Conservation (phyloP, 2,888 invertebrate genomes). For the Parnassius orleans region DNA sequence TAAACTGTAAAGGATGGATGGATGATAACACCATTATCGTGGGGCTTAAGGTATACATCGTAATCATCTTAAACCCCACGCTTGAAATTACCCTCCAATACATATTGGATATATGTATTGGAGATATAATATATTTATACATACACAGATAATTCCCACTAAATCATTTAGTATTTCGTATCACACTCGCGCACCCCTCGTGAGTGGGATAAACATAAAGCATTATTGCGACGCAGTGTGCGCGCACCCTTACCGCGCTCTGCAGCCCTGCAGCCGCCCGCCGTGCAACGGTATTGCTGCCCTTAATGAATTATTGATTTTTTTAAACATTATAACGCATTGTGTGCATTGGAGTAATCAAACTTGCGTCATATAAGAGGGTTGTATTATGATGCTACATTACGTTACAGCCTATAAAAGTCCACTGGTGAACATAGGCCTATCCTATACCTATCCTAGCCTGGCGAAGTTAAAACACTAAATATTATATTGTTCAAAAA, state of each 20-base stretch:
- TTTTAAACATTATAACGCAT: slow-evolving; percentile 8
- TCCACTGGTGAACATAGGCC: too few species aligned
- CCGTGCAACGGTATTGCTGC: slow-evolving; percentile 23
- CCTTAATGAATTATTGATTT: slow-evolving; percentile 43
- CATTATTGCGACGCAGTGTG: slow-evolving; percentile 1
- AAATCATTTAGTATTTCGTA: slow-evolving; percentile 2
- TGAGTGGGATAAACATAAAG: slow-evolving; percentile 7
- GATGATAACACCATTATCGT: too few species aligned
- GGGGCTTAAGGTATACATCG: too few species aligned
- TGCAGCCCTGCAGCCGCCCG: background rate
- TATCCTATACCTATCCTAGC: too few species aligned
- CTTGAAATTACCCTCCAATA: background rate
- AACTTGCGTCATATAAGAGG: background rate
- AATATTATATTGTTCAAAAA: too few species aligned
- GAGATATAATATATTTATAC: too few species aligned
- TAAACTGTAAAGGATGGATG: too few species aligned
- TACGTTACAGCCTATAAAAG: too few species aligned
- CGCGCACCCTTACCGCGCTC: slow-evolving; percentile 26
- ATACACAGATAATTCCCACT: background rate
- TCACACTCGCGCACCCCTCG: background rate
- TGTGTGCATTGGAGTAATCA: background rate
- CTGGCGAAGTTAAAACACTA: too few species aligned
- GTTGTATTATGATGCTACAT: too few species aligned
- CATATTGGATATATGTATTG: background rate
- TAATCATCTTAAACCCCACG: too few species aligned